These are phyloP conservation scores for Pachypsylla venusta DNA, from an alignment of 1,140 invertebrate species.

Conservation along the genomic window DNA sequence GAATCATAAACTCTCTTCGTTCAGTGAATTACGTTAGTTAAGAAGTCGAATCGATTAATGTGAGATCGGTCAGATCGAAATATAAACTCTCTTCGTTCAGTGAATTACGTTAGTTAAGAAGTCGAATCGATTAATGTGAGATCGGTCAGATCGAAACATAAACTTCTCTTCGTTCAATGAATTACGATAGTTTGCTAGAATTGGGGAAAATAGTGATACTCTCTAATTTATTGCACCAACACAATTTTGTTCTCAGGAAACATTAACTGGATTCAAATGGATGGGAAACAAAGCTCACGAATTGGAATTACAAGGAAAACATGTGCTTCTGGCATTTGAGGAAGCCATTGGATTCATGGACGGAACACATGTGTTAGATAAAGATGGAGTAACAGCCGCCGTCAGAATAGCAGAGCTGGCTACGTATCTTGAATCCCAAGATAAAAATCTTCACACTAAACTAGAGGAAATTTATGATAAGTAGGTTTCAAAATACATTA, in stretches of 20 bases:
- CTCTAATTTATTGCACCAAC: no score
- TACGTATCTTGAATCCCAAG: slow-evolving; percentile 45
- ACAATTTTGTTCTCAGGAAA: slow-evolving; percentile 52
- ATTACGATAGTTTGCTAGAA: no score
- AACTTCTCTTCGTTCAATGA: no score
- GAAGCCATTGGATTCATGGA: slow-evolving; percentile 95
- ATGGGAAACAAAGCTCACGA: slow-evolving; percentile 84
- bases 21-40: no score
- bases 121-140: no score
- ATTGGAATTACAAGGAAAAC: slow-evolving; percentile 45
- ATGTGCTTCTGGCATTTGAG: slow-evolving; percentile 88
- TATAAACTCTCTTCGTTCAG: no score
- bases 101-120: no score
- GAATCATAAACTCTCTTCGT: no score
- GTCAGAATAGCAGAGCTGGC: slow-evolving; percentile 62
- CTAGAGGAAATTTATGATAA: slow-evolving; percentile 57
- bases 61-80: no score
- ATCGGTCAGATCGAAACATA: no score
- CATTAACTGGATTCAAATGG: slow-evolving; percentile 99
- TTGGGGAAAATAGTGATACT: no score
- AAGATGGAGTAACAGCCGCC: slow-evolving; percentile 86
- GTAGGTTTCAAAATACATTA: slow-evolving; percentile 16
- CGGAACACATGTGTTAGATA: slow-evolving; percentile 70
- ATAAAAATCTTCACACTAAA: slow-evolving; percentile 36
- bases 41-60: no score